phyloP scores from a whole-genome alignment of 2,888 invertebrate species.

The Macaria notata region DNA sequence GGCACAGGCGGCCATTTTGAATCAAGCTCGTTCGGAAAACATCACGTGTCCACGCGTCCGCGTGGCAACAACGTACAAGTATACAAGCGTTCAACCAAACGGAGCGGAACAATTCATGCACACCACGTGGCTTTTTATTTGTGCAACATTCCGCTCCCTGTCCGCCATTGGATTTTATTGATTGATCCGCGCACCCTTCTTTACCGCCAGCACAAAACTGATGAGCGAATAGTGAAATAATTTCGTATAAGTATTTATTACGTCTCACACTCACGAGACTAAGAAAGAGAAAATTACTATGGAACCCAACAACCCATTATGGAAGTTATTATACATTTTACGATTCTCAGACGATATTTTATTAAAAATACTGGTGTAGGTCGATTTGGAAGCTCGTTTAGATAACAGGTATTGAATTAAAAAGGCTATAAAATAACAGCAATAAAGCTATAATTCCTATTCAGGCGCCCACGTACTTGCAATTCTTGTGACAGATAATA shows the following conservation, averaged over 20 bases:
- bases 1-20: constrained; percentile 68
- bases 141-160: constrained; percentile 64
- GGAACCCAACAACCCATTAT: constrained; percentile 24
- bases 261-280: constrained; percentile 20
- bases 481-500: constrained; percentile 39
- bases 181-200: constrained; percentile 48
- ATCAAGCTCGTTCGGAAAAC: constrained; percentile 66
- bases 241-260: constrained; percentile 22
- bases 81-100: constrained; percentile 66
- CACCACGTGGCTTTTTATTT: constrained; percentile 76
- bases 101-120: constrained; percentile 73
- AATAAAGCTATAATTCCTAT: constrained; percentile 43
- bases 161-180: constrained; percentile 52
- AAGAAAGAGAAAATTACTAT: constrained; percentile 33
- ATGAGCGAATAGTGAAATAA: constrained; percentile 15
- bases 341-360: constrained; percentile 24
- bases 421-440: constrained; percentile 35
- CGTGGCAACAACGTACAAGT: constrained; percentile 67
- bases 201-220: constrained; percentile 28
- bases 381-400: constrained; percentile 26
- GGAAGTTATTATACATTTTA: constrained; percentile 22
- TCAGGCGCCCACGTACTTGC: constrained; percentile 45
- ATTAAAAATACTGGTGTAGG: constrained; percentile 25
- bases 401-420: constrained; percentile 30
- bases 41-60: constrained; percentile 76